Evolutionary conservation across 2,888 invertebrate species (phyloP).

Genomic region (Neoaliturus tenellus): DNA sequence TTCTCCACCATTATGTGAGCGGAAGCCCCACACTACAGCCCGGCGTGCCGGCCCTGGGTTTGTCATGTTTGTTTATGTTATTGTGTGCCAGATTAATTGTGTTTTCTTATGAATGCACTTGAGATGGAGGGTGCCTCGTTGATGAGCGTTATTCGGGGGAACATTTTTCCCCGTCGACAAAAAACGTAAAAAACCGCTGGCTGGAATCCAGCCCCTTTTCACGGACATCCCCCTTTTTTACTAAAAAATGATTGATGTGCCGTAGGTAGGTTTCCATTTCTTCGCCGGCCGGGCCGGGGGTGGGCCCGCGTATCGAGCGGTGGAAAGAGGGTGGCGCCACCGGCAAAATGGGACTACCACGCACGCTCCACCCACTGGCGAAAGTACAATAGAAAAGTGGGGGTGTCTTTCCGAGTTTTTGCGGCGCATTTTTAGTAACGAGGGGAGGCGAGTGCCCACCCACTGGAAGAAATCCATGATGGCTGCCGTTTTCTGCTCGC

Average conservation of each 20-base stretch:
- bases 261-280: constrained; percentile 50
- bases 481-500: constrained; percentile 61
- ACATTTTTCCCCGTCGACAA: constrained; percentile 34
- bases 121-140: constrained; percentile 44
- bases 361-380: constrained; percentile 55
- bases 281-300: constrained; percentile 28
- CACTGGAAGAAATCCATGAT: constrained; percentile 61
- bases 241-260: constrained; percentile 54
- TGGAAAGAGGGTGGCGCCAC: constrained; percentile 52
- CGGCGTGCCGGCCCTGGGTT: not conserved
- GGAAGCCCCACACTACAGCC: not conserved
- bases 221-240: constrained; percentile 46
- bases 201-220: constrained; percentile 49
- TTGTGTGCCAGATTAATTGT: constrained; percentile 44
- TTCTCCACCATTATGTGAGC: not conserved
- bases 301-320: constrained; percentile 43
- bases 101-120: constrained; percentile 52
- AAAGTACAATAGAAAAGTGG: constrained; percentile 59
- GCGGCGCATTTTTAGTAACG: constrained; percentile 58
- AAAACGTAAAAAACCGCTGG: constrained; percentile 44
- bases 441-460: constrained; percentile 57
- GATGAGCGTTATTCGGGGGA: constrained; percentile 46
- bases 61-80: constrained; percentile 43
- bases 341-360: constrained; percentile 51
- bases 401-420: constrained; percentile 60